A percentile compares a stretch with the other conserved stretches of the same genome.
These are phyloP conservation scores for Galeruca laticollis DNA, from an alignment of 2,888 invertebrate genomes.

Conservation along the genomic window DNA sequence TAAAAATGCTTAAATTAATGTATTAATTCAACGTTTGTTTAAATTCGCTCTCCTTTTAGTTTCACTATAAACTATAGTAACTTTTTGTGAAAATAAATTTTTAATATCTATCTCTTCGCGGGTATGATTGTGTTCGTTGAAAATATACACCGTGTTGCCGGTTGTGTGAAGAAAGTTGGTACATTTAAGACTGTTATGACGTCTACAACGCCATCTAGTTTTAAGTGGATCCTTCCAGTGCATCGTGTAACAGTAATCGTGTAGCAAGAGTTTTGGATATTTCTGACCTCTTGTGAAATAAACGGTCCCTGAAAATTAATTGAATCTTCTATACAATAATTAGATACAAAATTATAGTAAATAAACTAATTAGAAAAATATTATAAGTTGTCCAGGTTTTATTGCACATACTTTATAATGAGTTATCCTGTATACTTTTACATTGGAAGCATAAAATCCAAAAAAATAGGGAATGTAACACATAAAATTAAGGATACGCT, in stretches of 20 bases:
- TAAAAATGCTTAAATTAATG: too few relatives aligned
- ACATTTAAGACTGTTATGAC: conserved; percentile 43
- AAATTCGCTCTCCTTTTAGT: background rate
- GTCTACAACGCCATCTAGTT: conserved; percentile 49
- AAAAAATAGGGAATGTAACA: too few relatives aligned
- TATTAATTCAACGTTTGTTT: background rate
- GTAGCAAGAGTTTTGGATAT: conserved; percentile 50
- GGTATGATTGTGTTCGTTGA: conserved; percentile 48
- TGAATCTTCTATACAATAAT: too few relatives aligned
- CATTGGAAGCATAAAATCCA: too few relatives aligned
- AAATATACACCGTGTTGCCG: conserved; percentile 40
- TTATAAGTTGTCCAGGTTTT: too few relatives aligned
- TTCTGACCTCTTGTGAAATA: conserved; percentile 48
- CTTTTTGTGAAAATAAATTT: background rate
- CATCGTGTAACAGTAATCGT: conserved; percentile 45
- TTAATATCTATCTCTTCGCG: background rate
- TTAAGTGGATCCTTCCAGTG: conserved; percentile 40
- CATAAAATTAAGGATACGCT: too few relatives aligned
- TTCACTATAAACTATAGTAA: background rate
- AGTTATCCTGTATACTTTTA: too few relatives aligned
- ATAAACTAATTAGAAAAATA: too few relatives aligned
- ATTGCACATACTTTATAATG: too few relatives aligned
- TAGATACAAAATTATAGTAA: too few relatives aligned
- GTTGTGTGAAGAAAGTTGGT: conserved; percentile 48
- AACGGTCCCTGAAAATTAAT: conserved; percentile 35